Evolutionary conservation across 2,888 invertebrate species (phyloP), one percentile per base, ranked within the genome.

Genomic region (Caenorhabditis sp.): DNA sequence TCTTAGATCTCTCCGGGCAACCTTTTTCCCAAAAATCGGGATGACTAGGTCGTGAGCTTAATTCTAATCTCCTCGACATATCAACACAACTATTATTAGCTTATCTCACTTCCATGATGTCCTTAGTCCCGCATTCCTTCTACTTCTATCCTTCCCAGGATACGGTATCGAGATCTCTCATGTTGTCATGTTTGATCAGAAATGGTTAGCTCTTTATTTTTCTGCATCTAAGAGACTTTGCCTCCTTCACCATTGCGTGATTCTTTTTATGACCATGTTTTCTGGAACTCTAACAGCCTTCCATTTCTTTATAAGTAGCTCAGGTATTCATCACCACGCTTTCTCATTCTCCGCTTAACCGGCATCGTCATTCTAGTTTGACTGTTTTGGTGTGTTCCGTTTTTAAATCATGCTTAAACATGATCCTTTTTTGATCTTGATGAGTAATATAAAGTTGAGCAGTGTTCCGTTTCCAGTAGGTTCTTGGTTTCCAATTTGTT

Each of bases 11-110:
- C 32, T 9, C 13, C 13, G 13, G 13, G 40, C 40, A 8, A 40
- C 40, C 40, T 11, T n/a, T n/a, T 6, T 51, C 62, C 28, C 44
- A 47, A 74, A 58, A 65, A 58, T n/a, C 61, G 51, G 47, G 44
- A 56, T 65, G 74, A 65, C 74, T 65, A 58, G 74, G 9, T 24
- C 11, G 11, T 13, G 18, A n/a, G 15, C n/a, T 44, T 64, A 50
- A 67, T 60, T 74, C 74, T 74, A 74, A 74, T 74, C 74, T 74
- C 65, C 26, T 50, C 67, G 74, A 37, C 53, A 74, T 74, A 60
- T 74, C 13, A 11, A 64, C 40, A 24, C 40, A 13, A 35, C 55
- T 71, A 71, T 64, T 70, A 51, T 61, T 62, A 56, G 56, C 22
- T n/a, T n/a, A n/a, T n/a, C n/a, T n/a, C 55, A 15, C 32, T 44